Base-by-base conservation (phyloP, 2,797 vertebrate genomes). In the Chelonia mydas region DNA sequence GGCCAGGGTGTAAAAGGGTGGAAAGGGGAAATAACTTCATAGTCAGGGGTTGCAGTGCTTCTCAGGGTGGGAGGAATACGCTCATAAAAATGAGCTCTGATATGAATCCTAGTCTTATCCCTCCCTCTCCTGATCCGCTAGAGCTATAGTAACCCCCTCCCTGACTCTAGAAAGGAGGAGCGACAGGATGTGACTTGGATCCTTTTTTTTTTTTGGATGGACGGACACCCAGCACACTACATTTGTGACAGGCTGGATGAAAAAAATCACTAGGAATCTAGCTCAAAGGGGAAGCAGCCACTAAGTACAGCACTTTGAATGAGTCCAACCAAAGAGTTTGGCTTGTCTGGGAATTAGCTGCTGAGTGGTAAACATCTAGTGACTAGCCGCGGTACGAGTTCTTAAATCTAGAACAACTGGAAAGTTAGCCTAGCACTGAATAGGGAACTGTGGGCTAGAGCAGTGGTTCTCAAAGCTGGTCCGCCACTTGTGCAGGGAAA, bases 181-280 rank as follows among this genome's bases (percentile, higher is more conserved):
- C 7, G 7, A 8, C 81, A 0, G 51, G 10, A 5, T 25, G 8
- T 2, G 3, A 2, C 17, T 5, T 87, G 7, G 37, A 61, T 17
- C 25, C 37, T 77, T 76, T 25, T 27, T 77, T 47, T 31, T 33
- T 1, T 72, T 54, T 19, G 28, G n/a, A 41, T 51, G 61, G n/a
- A 41, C 2, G 6, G 50, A 16, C 65, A 84, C 61, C 25, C 37
- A 27, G n/a, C 49, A 68, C 5, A 27, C 37, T 51, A 21, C 10
- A 7, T 84, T 54, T 74, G 49, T 13, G 65, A 84, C 49, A 84
- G 23, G 50, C 83, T 77, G 74, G 49, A 54, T 3, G 27, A 27
- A 65, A 45, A 41, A 41, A 74, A 74, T 49, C 28, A 49, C 28
- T 17, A 49, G 28, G 28, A 45, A 33, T 53, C n/a, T 77, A 49